Evolutionary conservation across 2,797 vertebrate species (phyloP), one percentile per base, ranked within the genome.

Genomic region (Propithecus perrieri): DNA sequence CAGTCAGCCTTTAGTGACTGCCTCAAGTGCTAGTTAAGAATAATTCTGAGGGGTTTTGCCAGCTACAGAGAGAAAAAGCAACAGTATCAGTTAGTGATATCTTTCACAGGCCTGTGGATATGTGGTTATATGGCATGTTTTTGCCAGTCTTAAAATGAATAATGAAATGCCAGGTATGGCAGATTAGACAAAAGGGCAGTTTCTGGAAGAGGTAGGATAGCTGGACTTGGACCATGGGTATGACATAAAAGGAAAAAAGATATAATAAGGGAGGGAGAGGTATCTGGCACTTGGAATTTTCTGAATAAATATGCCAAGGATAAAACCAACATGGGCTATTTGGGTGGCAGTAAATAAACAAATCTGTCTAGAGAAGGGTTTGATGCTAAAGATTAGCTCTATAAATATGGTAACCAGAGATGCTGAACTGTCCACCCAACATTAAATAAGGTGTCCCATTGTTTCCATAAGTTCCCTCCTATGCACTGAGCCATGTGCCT

Each of bases 321-420:
- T 46, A 50, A 94, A 93, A 50, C 26, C 53, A 92, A 33, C 28
- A 33, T 33, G 43, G 35, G 30, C 90, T 46, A 9, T 69, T 57
- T 85, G 69, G 67, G 76, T 88, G 92, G 81, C 43, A 65, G 12
- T 67, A 59, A 92, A 75, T 71, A 93, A 57, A 83, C 12, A 41
- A 67, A 67, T 12, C 72, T 94, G 24, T 46, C 65, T 85, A 26
- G 53, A 90, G 81, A 41, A 92, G 20, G 28, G 26, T 74, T 59
- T 59, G 79, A 92, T 91, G 55, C 81, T 90, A 72, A 48, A 80
- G 80, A 89, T 61, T 30, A 67, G 59, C 63, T 94, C 89, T 69
- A 65, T 50, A 67, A 79, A 86, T 76, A 55, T 10, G 92, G 89
- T 74, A n/a, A 61, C 69, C 90, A 90, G 87, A 53, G 18, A 79